A percentile compares a stretch with the other conserved stretches of the same genome.
phyloP scores from a whole-genome alignment of 1,140 invertebrate species.

The Harpegnathos saltator region DNA sequence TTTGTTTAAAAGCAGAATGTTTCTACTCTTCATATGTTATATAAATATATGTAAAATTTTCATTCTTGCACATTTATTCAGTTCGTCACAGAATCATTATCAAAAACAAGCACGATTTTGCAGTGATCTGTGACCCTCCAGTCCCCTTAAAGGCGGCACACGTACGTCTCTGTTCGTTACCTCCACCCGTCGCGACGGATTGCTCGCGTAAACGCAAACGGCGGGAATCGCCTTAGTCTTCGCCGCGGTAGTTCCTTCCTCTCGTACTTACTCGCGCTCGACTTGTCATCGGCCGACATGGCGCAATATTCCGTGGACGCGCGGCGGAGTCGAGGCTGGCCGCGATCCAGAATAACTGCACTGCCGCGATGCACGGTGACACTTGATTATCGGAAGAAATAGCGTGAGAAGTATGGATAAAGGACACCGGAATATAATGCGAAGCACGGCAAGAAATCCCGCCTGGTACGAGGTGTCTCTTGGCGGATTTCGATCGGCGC shows the following conservation, averaged over 20 bases:
- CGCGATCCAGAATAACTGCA: conserved; percentile 44
- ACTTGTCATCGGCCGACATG: conserved; percentile 60
- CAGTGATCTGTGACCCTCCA: too few species aligned
- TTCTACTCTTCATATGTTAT: too few species aligned
- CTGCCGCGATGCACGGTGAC: conserved; percentile 30
- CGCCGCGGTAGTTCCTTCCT: not conserved
- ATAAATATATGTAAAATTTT: too few species aligned
- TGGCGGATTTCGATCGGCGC: conserved; percentile 54
- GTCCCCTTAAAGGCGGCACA: too few species aligned
- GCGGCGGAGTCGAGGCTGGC: conserved; percentile 34
- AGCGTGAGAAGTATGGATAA: conserved; percentile 58
- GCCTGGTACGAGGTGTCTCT: conserved; percentile 58
- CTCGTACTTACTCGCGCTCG: conserved; percentile 50
- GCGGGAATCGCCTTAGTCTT: conserved; percentile 13
- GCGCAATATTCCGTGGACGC: conserved; percentile 42
- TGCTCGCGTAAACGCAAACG: not conserved
- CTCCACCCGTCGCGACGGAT: not conserved
- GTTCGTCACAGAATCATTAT: too few species aligned
- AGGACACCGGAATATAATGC: conserved; percentile 27
- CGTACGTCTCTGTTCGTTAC: not conserved
- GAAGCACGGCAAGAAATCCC: conserved; percentile 36
- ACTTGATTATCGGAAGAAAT: conserved; percentile 66
- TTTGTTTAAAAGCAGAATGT: too few species aligned
- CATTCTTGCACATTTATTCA: too few species aligned
- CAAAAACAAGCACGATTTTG: too few species aligned